These are phyloP conservation scores for Phortica okadai DNA, from an alignment of 2,888 invertebrate genomes.

Conservation along the genomic window DNA sequence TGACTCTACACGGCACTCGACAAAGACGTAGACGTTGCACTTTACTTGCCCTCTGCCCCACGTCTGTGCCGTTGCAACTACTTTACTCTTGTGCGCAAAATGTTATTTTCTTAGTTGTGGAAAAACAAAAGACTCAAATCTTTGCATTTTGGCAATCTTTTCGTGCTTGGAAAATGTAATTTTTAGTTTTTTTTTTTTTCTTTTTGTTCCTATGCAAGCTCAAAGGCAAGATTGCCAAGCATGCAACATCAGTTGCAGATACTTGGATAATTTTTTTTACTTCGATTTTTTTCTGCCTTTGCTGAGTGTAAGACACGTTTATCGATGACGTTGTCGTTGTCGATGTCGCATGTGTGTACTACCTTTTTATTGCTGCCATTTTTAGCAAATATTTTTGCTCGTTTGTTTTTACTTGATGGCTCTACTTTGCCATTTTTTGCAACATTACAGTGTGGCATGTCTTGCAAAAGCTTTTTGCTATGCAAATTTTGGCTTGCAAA, in stretches of 20 bases:
- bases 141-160: slow-evolving; percentile 38
- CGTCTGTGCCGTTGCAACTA: not conserved
- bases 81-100: not conserved
- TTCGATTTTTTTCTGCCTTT: slow-evolving; percentile 3
- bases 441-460: not conserved
- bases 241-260: slow-evolving; percentile 12
- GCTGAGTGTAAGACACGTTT: slow-evolving; percentile 19
- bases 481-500: slow-evolving; percentile 1
- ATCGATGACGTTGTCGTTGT: slow-evolving; percentile 13
- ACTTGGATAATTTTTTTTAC: not conserved
- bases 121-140: slow-evolving; percentile 32
- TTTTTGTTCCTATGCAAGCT: slow-evolving; percentile 5
- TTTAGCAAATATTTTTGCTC: not conserved
- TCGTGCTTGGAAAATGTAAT: slow-evolving; percentile 68
- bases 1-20: not conserved
- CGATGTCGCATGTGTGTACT: slow-evolving; percentile 20
- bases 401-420: not conserved
- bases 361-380: not conserved
- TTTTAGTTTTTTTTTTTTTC: slow-evolving; percentile 42
- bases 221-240: not conserved
- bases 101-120: not conserved
- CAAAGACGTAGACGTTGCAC: slow-evolving; percentile 6
- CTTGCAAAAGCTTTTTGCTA: not conserved
- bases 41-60: not conserved
- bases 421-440: slow-evolving; percentile 9